Base-by-base conservation (phyloP, 2,113 vertebrate genomes). In the Phodopus roborovskii region DNA sequence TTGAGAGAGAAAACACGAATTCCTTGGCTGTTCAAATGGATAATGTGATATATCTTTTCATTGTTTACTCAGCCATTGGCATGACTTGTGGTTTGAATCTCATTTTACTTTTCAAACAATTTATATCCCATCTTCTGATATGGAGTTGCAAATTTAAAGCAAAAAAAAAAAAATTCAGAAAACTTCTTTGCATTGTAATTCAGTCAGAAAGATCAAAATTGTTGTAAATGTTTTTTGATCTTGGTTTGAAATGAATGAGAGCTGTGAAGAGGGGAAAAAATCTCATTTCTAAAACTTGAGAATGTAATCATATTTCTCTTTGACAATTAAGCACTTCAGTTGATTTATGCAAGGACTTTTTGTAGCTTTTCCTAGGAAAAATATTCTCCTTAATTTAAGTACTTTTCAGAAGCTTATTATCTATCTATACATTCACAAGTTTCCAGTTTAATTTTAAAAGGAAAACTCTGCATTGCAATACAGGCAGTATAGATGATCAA, bases 251-350 rank as follows among this genome's bases (percentile, higher is more conserved):
- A 93, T 94, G 77, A 11, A 22, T 90, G 30, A 94, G 16, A 70
- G 81, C 45, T 92, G 6, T 91, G 12, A 74, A 22, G 64, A 81
- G 45, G 79, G 94, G n/a, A n/a, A n/a, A n/a, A 88, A 30, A 36
- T 94, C 3, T 92, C 1, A 90, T 93, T 71, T 92, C 75, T 96
- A 94, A 96, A 94, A 93, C 42, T 90, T 97, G 56, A 94, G 88
- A 68, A 42, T 82, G 70, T 22, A 77, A 88, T 97, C 86, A 75
- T 2, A 13, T 62, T 88, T 74, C 39, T 85, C 4, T 92, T 96
- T 93, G 60, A 79, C 82, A 96, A 28, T 90, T 95, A 97, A 92
- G n/a, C 70, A 79, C 97, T 96, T 95, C 39, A 90, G 56, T 70
- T 17, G 74, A 56, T 50, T 1, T 5, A 58, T 75, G 28, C 58